phyloP scores from a whole-genome alignment of 2,888 invertebrate genomes.

The Erebia palarica region DNA sequence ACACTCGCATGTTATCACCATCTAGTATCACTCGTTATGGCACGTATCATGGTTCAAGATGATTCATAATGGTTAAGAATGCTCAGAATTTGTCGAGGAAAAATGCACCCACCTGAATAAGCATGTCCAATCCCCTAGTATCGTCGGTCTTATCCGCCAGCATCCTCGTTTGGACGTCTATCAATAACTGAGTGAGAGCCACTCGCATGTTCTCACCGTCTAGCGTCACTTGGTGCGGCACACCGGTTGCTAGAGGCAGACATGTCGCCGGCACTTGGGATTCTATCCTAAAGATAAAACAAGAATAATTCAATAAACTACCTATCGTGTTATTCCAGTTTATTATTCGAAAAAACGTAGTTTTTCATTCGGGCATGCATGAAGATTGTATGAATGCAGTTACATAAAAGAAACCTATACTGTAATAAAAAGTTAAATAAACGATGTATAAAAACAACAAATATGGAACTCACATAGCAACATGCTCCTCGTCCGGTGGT shows the following conservation, averaged over 20 bases:
- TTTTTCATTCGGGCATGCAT: too few relatives aligned
- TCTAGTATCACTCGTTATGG: slow-evolving; percentile 78
- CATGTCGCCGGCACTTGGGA: slow-evolving; percentile 80
- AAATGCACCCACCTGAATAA: slow-evolving; percentile 64
- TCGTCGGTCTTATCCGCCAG: slow-evolving; percentile 88
- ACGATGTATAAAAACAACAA: neutral
- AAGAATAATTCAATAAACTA: too few relatives aligned
- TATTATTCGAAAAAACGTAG: too few relatives aligned
- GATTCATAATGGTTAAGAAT: too few relatives aligned
- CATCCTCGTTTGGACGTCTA: slow-evolving; percentile 85
- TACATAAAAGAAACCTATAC: too few relatives aligned
- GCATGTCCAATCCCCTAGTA: slow-evolving; percentile 86
- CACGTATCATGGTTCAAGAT: too few relatives aligned
- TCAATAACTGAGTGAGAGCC: slow-evolving; percentile 82
- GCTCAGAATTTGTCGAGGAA: neutral
- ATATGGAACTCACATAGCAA: slow-evolving; percentile 76
- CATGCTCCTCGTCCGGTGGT: slow-evolving; percentile 84
- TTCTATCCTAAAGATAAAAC: slow-evolving; percentile 71
- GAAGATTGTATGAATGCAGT: too few relatives aligned
- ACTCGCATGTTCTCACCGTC: slow-evolving; percentile 88
- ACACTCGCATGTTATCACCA: slow-evolving; percentile 86
- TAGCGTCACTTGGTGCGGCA: slow-evolving; percentile 71
- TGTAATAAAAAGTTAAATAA: too few relatives aligned
- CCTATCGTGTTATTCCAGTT: too few relatives aligned
- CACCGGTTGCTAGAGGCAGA: slow-evolving; percentile 76